These are phyloP conservation scores for Crotophaga sulcirostris DNA, from an alignment of 2,113 vertebrate genomes.

Conservation along the genomic window DNA sequence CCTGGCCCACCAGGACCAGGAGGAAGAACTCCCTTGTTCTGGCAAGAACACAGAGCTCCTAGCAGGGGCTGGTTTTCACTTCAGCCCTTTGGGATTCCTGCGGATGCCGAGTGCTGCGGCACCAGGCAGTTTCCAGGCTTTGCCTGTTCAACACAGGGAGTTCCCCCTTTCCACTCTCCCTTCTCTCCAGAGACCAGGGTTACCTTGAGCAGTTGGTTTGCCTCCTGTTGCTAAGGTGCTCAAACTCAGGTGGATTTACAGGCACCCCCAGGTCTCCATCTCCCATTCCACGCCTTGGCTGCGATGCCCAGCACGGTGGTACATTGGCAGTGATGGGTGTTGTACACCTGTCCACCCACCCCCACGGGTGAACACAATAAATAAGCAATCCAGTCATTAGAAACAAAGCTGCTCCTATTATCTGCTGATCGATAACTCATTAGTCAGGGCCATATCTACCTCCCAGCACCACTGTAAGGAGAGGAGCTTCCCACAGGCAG, in stretches of 20 bases:
- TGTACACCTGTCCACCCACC: not conserved
- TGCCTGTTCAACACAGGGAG: not conserved
- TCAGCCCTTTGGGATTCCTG: not conserved
- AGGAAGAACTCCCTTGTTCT: not conserved
- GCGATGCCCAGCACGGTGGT: not conserved
- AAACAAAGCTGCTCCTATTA: constrained; percentile 40
- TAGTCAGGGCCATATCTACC: not conserved
- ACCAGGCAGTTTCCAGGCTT: not conserved
- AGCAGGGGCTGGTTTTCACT: not conserved
- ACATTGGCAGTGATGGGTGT: not conserved
- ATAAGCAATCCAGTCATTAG: constrained; percentile 50
- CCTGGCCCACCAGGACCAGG: not conserved
- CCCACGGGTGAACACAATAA: not conserved
- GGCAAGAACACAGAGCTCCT: fast-evolving
- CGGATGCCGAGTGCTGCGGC: fast-evolving
- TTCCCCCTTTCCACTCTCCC: not conserved
- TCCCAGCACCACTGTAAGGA: not conserved
- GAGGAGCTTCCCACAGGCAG: not conserved
- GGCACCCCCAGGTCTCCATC: not conserved
- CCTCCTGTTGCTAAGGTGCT: not conserved
- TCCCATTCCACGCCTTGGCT: not conserved
- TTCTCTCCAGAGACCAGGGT: not conserved
- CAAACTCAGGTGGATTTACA: not conserved
- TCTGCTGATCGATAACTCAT: constrained; percentile 53
- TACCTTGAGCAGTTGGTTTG: not conserved